Base-by-base conservation (phyloP, 2,888 invertebrate species). In the Chrysodeixis includens region DNA sequence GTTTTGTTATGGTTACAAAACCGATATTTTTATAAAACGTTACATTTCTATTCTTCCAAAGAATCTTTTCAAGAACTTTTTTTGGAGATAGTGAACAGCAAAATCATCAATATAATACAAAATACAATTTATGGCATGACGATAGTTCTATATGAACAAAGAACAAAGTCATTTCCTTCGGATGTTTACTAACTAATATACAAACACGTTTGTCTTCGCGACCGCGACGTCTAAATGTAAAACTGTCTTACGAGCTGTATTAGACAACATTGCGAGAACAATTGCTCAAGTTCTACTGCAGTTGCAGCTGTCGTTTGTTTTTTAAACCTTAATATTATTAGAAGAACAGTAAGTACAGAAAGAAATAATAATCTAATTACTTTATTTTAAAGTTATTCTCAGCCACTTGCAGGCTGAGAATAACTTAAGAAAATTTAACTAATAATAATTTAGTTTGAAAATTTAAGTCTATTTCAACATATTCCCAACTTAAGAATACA, bases 111-210 rank as follows among this genome's bases (percentile, higher is more conserved):
- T 46, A 2, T 49, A 49, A 20, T 20, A 49, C 10, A 49, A 20
- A 49, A 49, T 72, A 61, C 68, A 77, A 26, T 61, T 77, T 67
- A 73, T 61, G 20, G 51, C 30, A 30, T 53, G 73, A 63, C 60
- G 56, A 40, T 9, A 66, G 58, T 57, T 58, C 55, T 61, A 64
- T 51, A 44, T 55, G 56, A 63, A 64, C 46, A 55, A 62, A 46
- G 58, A 66, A 69, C 69, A 69, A 69, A 74, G 12, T 62, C 66
- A 74, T 78, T 74, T 78, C 78, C 66, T 52, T 54, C 35, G 68
- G 81, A 78, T 78, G 69, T 80, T 72, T 66, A 40, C 46, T 35
- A 16, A 49, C 30, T 62, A 62, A 55, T 62, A 66, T 16, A 76
- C 44, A 72, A 73, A 65, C 58, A 51, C 49, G 59, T 73, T 60